Evolutionary conservation across 2,797 vertebrate genomes (phyloP), one percentile per base, ranked within the genome.

Genomic region (Mus spretus): DNA sequence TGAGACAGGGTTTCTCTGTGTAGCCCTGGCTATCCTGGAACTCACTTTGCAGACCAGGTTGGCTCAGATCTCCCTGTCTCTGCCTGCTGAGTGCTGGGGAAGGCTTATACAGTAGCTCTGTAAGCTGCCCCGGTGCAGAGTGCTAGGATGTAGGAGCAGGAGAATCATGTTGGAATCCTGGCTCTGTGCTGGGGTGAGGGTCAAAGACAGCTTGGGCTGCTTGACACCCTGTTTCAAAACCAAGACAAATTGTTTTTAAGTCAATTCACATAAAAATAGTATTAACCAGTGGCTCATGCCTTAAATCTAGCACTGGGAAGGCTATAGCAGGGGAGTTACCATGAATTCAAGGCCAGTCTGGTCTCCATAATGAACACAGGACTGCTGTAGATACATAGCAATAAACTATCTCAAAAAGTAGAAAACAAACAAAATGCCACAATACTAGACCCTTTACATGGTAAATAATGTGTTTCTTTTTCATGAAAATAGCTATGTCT

Each of bases 401-500:
- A 72, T 17, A 74, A 9, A 14, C 28, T 70, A 7, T 70, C n/a
- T 81, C 40, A 74, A 89, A 61, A 61, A 34, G 24, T 44, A 44
- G n/a, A 61, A 17, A 47, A 47, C 53, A 81, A 84, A 31, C 22
- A 65, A 84, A 84, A 50, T 20, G 19, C 11, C 12, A 40, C 17
- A 88, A 22, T n/a, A 82, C 34, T 82, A 65, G 74, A 57, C 19
- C 40, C 3, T 55, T 74, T 87, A 79, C 1, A 15, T 80, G 2
- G 84, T 93, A 79, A 78, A 19, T 78, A 47, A 75, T 70, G 47
- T 53, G 44, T 83, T 96, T 88, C 94, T 65, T 59, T 34, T 57
- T 6, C 53, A 63, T 94, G 70, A 83, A 90, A 96, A 55, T 74
- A 57, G 55, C 10, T 86, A 0, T 78, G 67, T 86, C 44, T 37